Evolutionary conservation across 2,888 invertebrate genomes (phyloP), one percentile per base, ranked within the genome.

Genomic region (Amiota communis): DNA sequence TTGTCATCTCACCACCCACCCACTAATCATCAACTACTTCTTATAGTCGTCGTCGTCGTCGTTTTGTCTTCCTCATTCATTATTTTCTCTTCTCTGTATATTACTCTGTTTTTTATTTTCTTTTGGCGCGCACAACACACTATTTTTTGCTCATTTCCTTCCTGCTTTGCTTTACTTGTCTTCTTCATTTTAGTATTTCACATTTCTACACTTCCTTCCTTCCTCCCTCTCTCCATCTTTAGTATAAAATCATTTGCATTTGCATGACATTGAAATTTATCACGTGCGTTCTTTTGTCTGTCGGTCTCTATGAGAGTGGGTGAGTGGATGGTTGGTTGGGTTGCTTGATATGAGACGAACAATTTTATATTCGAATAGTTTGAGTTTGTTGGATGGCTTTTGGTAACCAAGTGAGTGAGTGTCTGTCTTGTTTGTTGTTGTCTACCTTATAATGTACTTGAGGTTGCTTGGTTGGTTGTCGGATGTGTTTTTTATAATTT

Each of bases 261-360:
- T 15, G 65, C 61, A 23, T 59, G 78, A 76, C 75, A 84, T 77
- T 83, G 80, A 83, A 80, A 77, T 71, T 70, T 71, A 78, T 77
- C 81, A 85, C 86, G 86, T 83, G 86, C 77, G 70, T 75, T 78
- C 48, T 36, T 36, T 47, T 15, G 81, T 71, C 80, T 72, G 71
- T 71, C 51, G 15, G 15, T 36, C 17, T 51, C 63, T 53, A 77
- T 75, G 64, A 3, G 13, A 11, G 23, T 13, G 63, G 20, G 63
- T 63, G 36, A 36, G 63, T 63, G 63, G 63, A 2, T 51, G 53
- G 17, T 59, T 20, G 20, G 23, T 17, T 59, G 23, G 9, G 53
- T 53, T 53, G 53, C 53, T 15, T 36, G 4, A 36, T 36, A 36
- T 36, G 36, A 36, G 6, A 3, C 23, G 36, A 2, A 36, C 36